A percentile compares a stretch with the other conserved stretches of the same genome.
Conservation (phyloP, 2,888 invertebrate genomes). For the Xylocampa areola region DNA sequence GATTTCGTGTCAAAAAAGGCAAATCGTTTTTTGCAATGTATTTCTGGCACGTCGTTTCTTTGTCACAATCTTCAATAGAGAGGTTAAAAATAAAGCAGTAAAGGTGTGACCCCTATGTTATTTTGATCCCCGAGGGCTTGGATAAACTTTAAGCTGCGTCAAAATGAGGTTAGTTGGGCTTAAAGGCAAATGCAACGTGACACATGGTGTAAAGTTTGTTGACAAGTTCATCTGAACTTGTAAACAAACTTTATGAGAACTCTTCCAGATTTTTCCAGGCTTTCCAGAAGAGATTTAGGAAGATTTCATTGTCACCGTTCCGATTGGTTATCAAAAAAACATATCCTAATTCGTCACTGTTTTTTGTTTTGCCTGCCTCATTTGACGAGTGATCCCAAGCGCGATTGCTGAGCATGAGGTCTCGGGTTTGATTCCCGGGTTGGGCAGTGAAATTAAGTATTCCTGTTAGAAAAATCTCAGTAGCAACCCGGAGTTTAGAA, state of each 20-base stretch:
- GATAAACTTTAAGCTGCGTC: conserved; percentile 12
- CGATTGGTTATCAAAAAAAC: too few relatives aligned
- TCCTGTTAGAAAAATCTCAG: too few relatives aligned
- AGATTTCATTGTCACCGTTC: too few relatives aligned
- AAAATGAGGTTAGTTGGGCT: background rate
- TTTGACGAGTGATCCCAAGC: too few relatives aligned
- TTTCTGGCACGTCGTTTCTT: conserved; percentile 9
- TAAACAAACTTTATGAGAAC: background rate
- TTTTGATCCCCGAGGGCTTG: conserved; percentile 17
- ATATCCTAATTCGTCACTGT: too few relatives aligned
- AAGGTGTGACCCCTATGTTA: conserved; percentile 12
- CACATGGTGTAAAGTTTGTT: conserved; percentile 1
- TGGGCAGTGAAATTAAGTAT: too few relatives aligned
- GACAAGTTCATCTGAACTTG: background rate
- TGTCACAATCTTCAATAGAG: conserved; percentile 9
- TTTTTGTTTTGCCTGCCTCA: too few relatives aligned
- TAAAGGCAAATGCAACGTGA: background rate
- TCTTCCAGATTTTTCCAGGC: too few relatives aligned
- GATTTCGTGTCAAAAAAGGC: background rate
- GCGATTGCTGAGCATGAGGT: too few relatives aligned
- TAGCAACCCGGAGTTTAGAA: too few relatives aligned
- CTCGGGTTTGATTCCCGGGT: too few relatives aligned
- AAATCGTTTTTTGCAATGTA: conserved; percentile 4
- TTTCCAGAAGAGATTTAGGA: too few relatives aligned
- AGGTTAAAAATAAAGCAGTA: conserved; percentile 24